Percentiles rank a stretch among this genome's conserved stretches.
These are phyloP conservation scores for Ailurus styani DNA, from an alignment of 2,113 vertebrate genomes.

Conservation along the genomic window DNA sequence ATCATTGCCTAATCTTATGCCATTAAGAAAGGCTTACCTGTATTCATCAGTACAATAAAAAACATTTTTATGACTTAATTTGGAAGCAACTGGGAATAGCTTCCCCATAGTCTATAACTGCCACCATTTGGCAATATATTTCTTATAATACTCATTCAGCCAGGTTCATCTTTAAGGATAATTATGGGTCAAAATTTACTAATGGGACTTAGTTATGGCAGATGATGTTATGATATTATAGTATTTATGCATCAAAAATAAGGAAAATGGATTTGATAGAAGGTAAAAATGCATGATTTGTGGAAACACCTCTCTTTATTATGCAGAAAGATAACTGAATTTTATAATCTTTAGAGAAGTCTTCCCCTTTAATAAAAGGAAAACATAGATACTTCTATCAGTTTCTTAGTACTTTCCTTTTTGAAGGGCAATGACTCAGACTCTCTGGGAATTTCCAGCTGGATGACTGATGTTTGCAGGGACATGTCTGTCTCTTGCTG, in stretches of 20 bases:
- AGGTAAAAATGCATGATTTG: not conserved
- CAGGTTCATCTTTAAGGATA: not conserved
- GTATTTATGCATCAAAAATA: not conserved
- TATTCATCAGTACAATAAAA: not conserved
- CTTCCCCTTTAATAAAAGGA: not conserved
- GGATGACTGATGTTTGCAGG: not conserved
- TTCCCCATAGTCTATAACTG: not conserved
- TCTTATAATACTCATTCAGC: not conserved
- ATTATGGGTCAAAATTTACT: not conserved
- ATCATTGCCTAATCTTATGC: not conserved
- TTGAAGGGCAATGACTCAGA: not conserved
- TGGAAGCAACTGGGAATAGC: not conserved
- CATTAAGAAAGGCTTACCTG: not conserved
- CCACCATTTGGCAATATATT: not conserved
- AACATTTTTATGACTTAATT: not conserved
- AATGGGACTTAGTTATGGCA: not conserved
- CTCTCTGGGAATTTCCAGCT: not conserved
- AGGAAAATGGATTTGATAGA: not conserved
- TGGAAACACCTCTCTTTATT: not conserved
- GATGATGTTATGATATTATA: not conserved
- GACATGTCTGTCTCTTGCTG: conserved; percentile 11
- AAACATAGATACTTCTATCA: not conserved
- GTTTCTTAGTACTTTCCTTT: not conserved
- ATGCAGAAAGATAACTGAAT: not conserved
- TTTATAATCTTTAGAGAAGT: not conserved